These are phyloP conservation scores for Lapara coniferarum DNA, from an alignment of 2,888 invertebrate species.

Conservation along the genomic window DNA sequence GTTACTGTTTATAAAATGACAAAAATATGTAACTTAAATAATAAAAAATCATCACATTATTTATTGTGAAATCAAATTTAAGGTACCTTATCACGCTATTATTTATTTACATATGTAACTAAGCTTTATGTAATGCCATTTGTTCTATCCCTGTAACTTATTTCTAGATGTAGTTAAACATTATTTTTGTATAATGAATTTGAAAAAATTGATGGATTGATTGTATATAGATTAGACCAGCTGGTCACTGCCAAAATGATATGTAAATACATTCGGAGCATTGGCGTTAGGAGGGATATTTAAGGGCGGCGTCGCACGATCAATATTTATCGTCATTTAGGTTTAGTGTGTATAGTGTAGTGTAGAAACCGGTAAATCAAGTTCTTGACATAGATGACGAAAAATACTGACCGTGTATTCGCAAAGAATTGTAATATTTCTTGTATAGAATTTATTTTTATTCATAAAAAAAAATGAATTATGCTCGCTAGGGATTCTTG, in stretches of 20 bases:
- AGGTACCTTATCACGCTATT: conserved; percentile 15
- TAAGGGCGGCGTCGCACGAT: neutral
- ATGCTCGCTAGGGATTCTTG: neutral
- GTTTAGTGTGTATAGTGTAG: conserved; percentile 36
- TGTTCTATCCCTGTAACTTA: conserved; percentile 48
- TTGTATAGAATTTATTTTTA: neutral
- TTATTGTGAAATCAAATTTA: conserved; percentile 31
- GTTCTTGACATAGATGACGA: neutral
- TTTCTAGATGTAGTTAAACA: conserved; percentile 49
- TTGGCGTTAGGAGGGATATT: conserved; percentile 9
- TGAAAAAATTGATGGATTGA: conserved; percentile 8
- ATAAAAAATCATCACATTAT: conserved; percentile 28
- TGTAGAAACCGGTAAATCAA: neutral
- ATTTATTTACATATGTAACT: conserved; percentile 33
- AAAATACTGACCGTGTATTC: neutral
- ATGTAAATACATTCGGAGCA: conserved; percentile 25
- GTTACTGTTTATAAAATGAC: neutral
- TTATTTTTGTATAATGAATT: conserved; percentile 31
- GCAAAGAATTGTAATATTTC: conserved; percentile 3
- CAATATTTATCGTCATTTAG: conserved; percentile 4
- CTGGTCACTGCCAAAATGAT: conserved; percentile 71
- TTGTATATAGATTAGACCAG: conserved; percentile 53
- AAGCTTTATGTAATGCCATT: conserved; percentile 54
- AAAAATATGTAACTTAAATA: conserved; percentile 1
- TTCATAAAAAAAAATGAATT: neutral